Base-by-base conservation (phyloP, 2,797 vertebrate species). In the Semaprochilodus insignis region DNA sequence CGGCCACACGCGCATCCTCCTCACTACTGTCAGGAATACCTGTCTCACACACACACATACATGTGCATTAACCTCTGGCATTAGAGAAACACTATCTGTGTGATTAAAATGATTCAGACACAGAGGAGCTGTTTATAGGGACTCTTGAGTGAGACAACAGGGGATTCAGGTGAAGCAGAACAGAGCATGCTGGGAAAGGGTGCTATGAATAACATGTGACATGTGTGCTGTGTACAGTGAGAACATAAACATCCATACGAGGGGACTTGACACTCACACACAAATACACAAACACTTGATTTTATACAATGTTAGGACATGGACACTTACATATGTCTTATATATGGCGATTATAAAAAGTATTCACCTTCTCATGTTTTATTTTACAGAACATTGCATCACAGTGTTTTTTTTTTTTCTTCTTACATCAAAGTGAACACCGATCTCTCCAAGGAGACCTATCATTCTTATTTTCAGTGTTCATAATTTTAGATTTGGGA, bases 21-120 rank as follows among this genome's bases (percentile, higher is more conserved):
- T 90, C 85, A 83, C 90, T 95, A 44, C 92, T 93, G 87, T 96
- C 95, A 52, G 98, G 98, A 83, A 97, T 95, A 86, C 96, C 98
- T 99, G 84, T 60, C 27, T 23, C 59, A 27, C 71, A 70, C 31
- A 59, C 21, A 17, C 31, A 70, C 73, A 89, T 27, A 72, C 48
- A 82, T 17, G 8, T 67, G 48, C 70, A 69, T 16, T 48, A 48
- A 48, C 51, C 11, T 0, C 40, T 48, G 48, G 57, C 60, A 84
- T 78, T 69, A 74, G 44, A 36, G 3, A 79, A 51, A 77, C 31
- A 83, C 44, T 65, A 10, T 70, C 21, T 71, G 8, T 67, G 21
- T 74, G 27, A 74, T 57, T 57, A 74, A 57, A 74, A 52, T 40
- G 34, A 44, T 60, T 60, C 55, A 25, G 27, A 15, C 44, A 78